Conservation (phyloP, 1,140 invertebrate species). For the Dendrolimus punctatus region DNA sequence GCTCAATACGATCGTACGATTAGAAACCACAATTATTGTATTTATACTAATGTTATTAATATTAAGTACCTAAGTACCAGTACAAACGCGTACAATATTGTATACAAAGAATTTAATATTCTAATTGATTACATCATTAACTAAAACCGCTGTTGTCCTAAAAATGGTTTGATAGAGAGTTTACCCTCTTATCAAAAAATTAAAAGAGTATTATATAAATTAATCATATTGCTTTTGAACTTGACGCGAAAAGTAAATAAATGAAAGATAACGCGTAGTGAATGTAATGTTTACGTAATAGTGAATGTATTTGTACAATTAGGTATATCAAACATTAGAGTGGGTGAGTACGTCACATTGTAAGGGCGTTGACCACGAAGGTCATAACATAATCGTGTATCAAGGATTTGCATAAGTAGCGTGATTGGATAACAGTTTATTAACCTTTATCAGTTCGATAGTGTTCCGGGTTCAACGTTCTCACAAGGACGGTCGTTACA, state of each 20-base stretch:
- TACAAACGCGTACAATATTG: too few relatives aligned
- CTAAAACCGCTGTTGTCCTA: not conserved
- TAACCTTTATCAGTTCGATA: slow-evolving; percentile 31
- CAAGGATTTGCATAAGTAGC: slow-evolving; percentile 48
- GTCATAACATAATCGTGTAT: slow-evolving; percentile 38
- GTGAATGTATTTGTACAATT: not conserved
- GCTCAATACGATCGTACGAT: too few relatives aligned
- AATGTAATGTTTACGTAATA: not conserved
- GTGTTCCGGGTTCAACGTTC: slow-evolving; percentile 54
- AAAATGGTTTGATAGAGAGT: slow-evolving; percentile 1
- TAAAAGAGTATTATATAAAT: slow-evolving; percentile 7
- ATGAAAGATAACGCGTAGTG: too few relatives aligned
- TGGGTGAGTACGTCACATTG: slow-evolving; percentile 23
- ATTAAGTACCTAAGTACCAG: too few relatives aligned
- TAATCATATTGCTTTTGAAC: not conserved
- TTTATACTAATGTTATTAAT: too few relatives aligned
- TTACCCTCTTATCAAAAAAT: slow-evolving; percentile 3
- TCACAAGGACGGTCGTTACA: slow-evolving; percentile 44
- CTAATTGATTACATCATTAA: too few relatives aligned
- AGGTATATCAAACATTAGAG: not conserved
- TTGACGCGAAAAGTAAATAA: too few relatives aligned
- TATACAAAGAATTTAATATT: too few relatives aligned
- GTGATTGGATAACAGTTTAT: slow-evolving; percentile 38
- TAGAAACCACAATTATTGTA: too few relatives aligned
- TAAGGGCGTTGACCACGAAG: slow-evolving; percentile 47